Evolutionary conservation across 2,113 vertebrate species (phyloP).

Genomic region (Tetraodon nigroviridis): DNA sequence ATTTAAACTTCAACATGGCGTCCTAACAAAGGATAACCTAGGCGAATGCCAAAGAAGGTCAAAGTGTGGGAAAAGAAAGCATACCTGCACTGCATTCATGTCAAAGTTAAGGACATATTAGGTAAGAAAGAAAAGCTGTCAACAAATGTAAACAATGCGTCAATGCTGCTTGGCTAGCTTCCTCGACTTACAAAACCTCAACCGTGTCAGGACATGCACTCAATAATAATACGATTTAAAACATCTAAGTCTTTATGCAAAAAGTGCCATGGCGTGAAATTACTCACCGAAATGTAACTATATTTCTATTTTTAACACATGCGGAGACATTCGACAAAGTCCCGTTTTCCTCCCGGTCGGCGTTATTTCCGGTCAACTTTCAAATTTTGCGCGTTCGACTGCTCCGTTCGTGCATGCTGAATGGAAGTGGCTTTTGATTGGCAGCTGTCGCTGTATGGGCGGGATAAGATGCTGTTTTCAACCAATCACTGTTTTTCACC

Average conservation of each 20-base stretch:
- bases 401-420: background rate
- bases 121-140: background rate
- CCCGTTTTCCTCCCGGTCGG: constrained; percentile 12
- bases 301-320: background rate
- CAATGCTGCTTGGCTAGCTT: background rate
- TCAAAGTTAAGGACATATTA: background rate
- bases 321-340: background rate
- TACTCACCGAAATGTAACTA: constrained; percentile 44
- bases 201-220: background rate
- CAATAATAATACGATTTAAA: background rate
- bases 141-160: constrained; percentile 19
- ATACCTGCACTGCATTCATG: background rate
- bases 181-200: constrained; percentile 7
- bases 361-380: constrained; percentile 68
- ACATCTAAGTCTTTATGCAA: background rate
- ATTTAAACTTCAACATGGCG: constrained; percentile 94
- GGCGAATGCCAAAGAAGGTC: background rate
- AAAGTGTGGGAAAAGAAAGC: background rate
- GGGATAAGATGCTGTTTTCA: background rate
- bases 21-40: constrained; percentile 15
- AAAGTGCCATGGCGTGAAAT: background rate
- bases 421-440: constrained; percentile 33
- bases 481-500: constrained; percentile 37
- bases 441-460: constrained; percentile 15
- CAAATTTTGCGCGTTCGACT: constrained; percentile 72